Conservation (phyloP, 35 echinoderm and acorn worm genomes). For the Diadema setosum region DNA sequence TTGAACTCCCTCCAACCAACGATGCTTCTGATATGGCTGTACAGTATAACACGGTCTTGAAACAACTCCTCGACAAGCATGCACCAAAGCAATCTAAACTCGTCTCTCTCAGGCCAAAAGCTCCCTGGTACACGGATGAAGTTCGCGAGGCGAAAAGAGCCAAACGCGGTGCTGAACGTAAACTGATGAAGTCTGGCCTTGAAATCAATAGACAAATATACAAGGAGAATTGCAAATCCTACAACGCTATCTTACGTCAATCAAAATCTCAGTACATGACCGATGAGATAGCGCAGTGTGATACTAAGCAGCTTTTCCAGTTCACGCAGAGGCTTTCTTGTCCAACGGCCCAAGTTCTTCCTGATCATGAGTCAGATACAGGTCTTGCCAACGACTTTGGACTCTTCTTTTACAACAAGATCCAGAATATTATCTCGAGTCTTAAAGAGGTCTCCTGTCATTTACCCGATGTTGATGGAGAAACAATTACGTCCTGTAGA, state of each 20-base stretch:
- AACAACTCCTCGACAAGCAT: constrained; percentile 24
- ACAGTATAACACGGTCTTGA: neutral
- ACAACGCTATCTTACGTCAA: constrained; percentile 3
- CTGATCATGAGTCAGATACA: neutral
- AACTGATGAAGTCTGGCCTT: neutral
- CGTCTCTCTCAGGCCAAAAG: constrained; percentile 11
- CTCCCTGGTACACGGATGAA: constrained; percentile 3
- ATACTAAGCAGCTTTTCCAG: neutral
- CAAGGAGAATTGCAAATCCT: constrained; percentile 6
- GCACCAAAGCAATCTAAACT: constrained; percentile 16
- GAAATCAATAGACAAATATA: constrained; percentile 14
- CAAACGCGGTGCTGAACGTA: constrained; percentile 16
- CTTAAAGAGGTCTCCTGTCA: neutral
- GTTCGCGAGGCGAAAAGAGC: neutral
- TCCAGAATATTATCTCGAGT: neutral
- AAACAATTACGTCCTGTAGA: neutral
- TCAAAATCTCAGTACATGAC: constrained; percentile 12
- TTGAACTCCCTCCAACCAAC: too few species aligned
- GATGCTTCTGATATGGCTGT: neutral
- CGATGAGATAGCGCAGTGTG: neutral
- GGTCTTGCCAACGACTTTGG: neutral
- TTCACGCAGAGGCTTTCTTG: neutral
- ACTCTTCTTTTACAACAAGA: constrained; percentile 10
- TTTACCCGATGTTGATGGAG: neutral
- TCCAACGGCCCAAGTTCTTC: neutral